Percentiles rank a stretch among this genome's conserved stretches.
phyloP scores from a whole-genome alignment of 2,797 vertebrate species.

The Eospalax fontanierii region DNA sequence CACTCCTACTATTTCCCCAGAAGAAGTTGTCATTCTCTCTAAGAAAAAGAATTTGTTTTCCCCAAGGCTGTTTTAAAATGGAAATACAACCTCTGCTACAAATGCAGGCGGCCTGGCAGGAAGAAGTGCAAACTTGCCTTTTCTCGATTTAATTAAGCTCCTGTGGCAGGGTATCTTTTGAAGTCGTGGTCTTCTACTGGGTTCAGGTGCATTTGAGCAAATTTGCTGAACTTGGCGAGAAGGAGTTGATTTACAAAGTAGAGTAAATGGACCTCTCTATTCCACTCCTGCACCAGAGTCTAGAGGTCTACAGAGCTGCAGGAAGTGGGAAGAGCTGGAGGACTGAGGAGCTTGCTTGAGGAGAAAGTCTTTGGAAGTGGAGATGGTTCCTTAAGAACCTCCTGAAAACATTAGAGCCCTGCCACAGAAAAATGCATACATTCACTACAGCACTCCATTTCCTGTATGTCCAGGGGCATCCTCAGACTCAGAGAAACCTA shows the following conservation, averaged over 20 bases:
- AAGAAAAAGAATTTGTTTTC: constrained; percentile 36
- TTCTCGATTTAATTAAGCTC: constrained; percentile 72
- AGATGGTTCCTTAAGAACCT: not conserved
- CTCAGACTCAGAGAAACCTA: not conserved
- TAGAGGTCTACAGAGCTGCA: not conserved
- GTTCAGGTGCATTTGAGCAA: not conserved
- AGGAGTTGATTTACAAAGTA: not conserved
- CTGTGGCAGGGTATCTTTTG: constrained; percentile 27
- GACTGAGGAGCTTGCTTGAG: not conserved
- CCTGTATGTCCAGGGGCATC: not conserved
- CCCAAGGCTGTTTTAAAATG: constrained; percentile 72
- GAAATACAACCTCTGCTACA: constrained; percentile 68
- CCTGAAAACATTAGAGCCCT: not conserved
- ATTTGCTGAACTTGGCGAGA: not conserved
- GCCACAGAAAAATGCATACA: not conserved
- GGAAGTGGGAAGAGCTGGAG: not conserved
- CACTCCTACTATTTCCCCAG: constrained; percentile 41
- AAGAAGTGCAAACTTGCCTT: constrained; percentile 50
- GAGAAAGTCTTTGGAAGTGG: not conserved
- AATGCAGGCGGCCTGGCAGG: constrained; percentile 16
- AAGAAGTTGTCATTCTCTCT: constrained; percentile 61
- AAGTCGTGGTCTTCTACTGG: not conserved
- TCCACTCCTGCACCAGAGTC: not conserved
- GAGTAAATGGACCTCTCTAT: not conserved
- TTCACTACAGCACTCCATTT: not conserved